These are phyloP conservation scores for Pangasius djambal DNA, from an alignment of 2,797 vertebrate species.

Conservation along the genomic window DNA sequence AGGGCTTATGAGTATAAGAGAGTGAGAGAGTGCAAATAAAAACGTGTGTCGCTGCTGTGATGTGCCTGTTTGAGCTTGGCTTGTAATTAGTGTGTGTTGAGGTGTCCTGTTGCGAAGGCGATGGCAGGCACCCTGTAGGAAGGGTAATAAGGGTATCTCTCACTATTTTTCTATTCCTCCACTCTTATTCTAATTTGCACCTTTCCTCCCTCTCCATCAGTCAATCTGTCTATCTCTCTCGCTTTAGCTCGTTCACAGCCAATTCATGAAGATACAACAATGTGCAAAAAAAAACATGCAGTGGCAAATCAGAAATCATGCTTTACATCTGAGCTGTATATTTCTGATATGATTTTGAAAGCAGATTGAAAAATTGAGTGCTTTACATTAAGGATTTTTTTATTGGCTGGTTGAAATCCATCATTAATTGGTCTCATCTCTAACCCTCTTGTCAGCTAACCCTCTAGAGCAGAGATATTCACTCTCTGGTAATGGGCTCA, in stretches of 20 bases:
- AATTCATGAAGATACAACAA: not conserved
- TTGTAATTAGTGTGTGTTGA: constrained; percentile 49
- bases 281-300: not conserved
- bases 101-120: constrained; percentile 51
- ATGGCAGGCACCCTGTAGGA: constrained; percentile 50
- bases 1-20: constrained; percentile 2
- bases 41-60: constrained; percentile 20
- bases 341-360: not conserved
- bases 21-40: constrained; percentile 25
- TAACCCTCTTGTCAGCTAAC: not conserved
- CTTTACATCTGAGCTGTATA: not conserved
- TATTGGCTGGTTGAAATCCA: not conserved
- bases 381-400: not conserved
- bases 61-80: constrained; percentile 30
- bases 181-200: constrained; percentile 31
- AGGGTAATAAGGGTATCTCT: constrained; percentile 44
- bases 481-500: too few relatives aligned
- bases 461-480: not conserved
- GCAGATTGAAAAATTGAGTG: not conserved
- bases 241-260: not conserved
- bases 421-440: not conserved
- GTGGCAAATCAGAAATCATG: not conserved
- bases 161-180: constrained; percentile 18
- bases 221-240: constrained; percentile 1
- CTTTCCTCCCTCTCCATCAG: constrained; percentile 14